Conservation (phyloP, 2,797 vertebrate genomes). For the Artibeus lituratus region DNA sequence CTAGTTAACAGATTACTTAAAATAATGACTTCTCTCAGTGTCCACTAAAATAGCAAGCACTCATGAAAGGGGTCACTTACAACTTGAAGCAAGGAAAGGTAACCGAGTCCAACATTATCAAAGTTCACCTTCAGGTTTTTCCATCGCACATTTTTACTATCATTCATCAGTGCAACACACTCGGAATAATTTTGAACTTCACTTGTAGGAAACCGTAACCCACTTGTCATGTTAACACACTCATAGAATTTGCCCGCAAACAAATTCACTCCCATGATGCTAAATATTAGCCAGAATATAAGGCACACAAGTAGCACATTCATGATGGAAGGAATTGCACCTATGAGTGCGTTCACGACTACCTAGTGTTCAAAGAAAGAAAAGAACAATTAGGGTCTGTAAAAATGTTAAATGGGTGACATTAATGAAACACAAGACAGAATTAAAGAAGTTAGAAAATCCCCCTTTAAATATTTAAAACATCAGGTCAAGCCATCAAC, state of each 20-base stretch:
- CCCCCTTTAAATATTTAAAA: neutral
- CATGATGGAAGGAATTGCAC: constrained; percentile 99
- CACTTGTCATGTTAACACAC: constrained; percentile 85
- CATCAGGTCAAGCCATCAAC: neutral
- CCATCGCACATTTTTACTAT: constrained; percentile 82
- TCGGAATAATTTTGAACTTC: constrained; percentile 63
- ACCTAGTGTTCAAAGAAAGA: constrained; percentile 85
- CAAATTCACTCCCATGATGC: constrained; percentile 98
- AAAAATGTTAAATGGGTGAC: neutral
- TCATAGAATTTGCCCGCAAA: constrained; percentile 93
- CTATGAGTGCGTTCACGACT: constrained; percentile 97
- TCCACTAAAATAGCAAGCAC: neutral
- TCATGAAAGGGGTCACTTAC: constrained; percentile 84
- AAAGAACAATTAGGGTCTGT: neutral
- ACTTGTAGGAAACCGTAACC: accelerated
- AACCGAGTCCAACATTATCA: constrained; percentile 95
- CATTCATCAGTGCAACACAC: constrained; percentile 69
- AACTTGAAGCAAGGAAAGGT: constrained; percentile 96
- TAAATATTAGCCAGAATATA: constrained; percentile 99
- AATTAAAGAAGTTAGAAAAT: neutral
- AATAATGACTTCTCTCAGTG: neutral
- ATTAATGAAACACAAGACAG: neutral
- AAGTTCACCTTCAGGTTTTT: constrained; percentile 94
- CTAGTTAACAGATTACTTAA: neutral
- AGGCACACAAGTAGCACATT: constrained; percentile 98